Evolutionary conservation across 2,113 vertebrate genomes (phyloP), one percentile per base, ranked within the genome.

Genomic region (Chaetorhynchus papuensis): DNA sequence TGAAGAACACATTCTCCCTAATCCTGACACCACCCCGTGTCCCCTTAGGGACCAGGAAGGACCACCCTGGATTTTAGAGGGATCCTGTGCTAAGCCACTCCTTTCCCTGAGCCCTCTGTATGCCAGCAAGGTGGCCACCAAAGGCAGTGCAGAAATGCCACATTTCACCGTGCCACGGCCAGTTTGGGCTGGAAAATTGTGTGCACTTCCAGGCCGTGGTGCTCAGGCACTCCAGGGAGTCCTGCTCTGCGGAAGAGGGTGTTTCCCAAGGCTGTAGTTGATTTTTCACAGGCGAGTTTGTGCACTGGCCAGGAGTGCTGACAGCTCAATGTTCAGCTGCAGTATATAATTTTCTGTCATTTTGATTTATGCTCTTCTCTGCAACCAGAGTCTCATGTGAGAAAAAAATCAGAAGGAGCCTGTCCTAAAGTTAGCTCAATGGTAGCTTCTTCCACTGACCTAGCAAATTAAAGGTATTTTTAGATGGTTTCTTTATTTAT

Each of bases 251-350:
- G 3, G 23, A 52, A 33, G n/a, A 39, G 65, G 71, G 65, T 5
- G 31, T 82, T 92, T 95, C 90, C 72, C 81, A 89, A 69, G 85
- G 85, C 76, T 81, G 68, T 15, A 28, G 93, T 2, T 89, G 87
- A 66, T 92, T 91, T 92, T 87, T 89, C 78, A 83, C 71, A 56
- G 63, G 89, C 2, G 0, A 63, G 69, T 81, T 92, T 96, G 91
- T 85, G 35, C 47, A 2, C 78, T 66, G 70, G 90, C 95, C 91
- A 82, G 71, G 45, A 30, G 78, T 70, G 75, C 92, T 68, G 90
- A 93, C 94, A 96, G 95, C 95, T 96, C 94, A 74, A 22, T 95
- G 59, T 75, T 90, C 86, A 86, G 90, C 86, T 92, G 47, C 72
- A 96, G 37, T 93, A 47, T 79, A 33, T 59, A 53, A 74, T 97